Evolutionary conservation across 2,888 invertebrate genomes (phyloP).

Genomic region (Balanococcus diminutus): DNA sequence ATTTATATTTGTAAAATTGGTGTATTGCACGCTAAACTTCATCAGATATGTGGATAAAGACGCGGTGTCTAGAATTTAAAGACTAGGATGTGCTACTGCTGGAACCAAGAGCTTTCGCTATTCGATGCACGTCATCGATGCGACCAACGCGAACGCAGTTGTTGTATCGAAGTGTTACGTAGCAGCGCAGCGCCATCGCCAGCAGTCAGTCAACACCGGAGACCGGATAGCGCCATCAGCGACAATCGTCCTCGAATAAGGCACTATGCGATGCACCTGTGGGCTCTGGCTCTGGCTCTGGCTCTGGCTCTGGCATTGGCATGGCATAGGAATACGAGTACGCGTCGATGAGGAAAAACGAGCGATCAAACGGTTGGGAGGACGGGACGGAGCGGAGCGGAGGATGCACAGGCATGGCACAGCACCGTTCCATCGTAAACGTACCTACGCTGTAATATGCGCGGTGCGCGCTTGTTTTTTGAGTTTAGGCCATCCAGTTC

Average conservation of each 20-base stretch:
- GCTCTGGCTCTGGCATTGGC: not conserved
- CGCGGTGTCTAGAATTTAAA: no score
- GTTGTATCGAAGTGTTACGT: no score
- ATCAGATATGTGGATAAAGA: no score
- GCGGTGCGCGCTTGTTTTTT: not conserved
- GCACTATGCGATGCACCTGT: conserved; percentile 31
- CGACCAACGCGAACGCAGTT: no score
- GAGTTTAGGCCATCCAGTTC: conserved; percentile 45
- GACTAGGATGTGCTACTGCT: no score
- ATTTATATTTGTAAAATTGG: no score
- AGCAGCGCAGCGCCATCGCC: no score
- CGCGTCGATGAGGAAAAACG: not conserved
- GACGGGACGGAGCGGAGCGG: not conserved
- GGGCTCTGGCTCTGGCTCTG: not conserved
- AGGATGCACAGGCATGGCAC: not conserved
- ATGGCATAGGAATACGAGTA: not conserved
- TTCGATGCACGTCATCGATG: no score
- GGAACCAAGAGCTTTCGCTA: no score
- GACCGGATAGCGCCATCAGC: conserved; percentile 48
- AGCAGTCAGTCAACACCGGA: conserved; percentile 2
- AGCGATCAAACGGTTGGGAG: not conserved
- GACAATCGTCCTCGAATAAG: conserved; percentile 51
- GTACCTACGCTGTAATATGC: not conserved
- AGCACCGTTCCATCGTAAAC: not conserved
- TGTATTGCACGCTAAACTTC: no score